Evolutionary conservation across 2,888 invertebrate species (phyloP).

Genomic region (Diloba caeruleocephala): DNA sequence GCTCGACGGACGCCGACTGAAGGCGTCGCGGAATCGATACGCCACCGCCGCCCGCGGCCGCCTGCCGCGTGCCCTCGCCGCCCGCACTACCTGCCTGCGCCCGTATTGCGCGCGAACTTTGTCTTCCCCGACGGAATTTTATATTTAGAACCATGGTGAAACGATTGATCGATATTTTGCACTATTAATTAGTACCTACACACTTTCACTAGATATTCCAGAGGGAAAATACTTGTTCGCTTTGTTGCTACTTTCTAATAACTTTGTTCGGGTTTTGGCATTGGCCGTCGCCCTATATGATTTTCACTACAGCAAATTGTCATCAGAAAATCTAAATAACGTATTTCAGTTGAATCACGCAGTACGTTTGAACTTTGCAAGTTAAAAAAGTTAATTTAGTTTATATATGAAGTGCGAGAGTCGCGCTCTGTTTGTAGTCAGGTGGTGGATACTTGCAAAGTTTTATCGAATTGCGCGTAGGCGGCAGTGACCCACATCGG

Average conservation of each 20-base stretch:
- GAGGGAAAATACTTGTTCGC: conserved; percentile 31
- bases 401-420: conserved; percentile 18
- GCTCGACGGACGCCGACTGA: conserved; percentile 88
- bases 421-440: conserved; percentile 55
- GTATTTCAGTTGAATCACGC: conserved; percentile 15
- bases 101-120: conserved; percentile 89
- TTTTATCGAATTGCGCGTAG: conserved; percentile 86
- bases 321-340: conserved; percentile 14
- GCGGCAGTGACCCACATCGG: conserved; percentile 86
- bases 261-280: conserved; percentile 36
- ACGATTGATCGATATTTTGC: conserved; percentile 88
- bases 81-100: conserved; percentile 78
- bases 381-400: conserved; percentile 33
- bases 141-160: conserved; percentile 89
- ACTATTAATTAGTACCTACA: conserved; percentile 80
- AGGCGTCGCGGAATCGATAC: conserved; percentile 87
- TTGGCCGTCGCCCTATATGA: conserved; percentile 19
- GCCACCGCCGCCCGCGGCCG: conserved; percentile 78
- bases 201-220: conserved; percentile 73
- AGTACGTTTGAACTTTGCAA: conserved; percentile 5
- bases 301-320: conserved; percentile 23
- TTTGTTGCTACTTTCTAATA: conserved; percentile 25
- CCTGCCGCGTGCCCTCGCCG: conserved; percentile 73
- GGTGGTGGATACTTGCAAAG: conserved; percentile 74
- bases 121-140: conserved; percentile 88